Conservation (phyloP, 1,140 invertebrate species). For the Colletes gigas region DNA sequence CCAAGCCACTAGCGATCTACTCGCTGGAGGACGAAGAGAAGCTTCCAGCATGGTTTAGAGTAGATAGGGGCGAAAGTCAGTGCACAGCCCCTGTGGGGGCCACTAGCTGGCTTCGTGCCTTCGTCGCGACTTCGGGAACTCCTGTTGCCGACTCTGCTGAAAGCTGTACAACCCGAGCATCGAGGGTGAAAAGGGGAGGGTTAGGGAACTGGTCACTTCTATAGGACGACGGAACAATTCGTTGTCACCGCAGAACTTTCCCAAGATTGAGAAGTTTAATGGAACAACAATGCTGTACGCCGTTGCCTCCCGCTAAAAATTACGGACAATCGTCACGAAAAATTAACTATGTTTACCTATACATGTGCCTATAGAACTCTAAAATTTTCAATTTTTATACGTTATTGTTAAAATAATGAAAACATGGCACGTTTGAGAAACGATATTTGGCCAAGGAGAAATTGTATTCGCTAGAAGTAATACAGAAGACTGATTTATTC, state of each 20-base stretch:
- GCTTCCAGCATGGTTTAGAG: constrained; percentile 63
- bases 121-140: constrained; percentile 73
- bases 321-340: no score
- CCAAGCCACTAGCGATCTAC: constrained; percentile 56
- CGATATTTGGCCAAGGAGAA: no score
- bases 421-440: no score
- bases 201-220: constrained; percentile 52
- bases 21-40: constrained; percentile 44
- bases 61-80: constrained; percentile 75
- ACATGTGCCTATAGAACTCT: no score
- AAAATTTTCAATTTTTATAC: no score
- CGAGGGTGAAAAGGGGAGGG: neutral
- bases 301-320: neutral
- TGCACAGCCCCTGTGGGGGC: constrained; percentile 78
- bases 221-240: constrained; percentile 37
- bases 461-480: no score
- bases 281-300: neutral
- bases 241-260: constrained; percentile 50
- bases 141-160: constrained; percentile 74
- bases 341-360: no score
- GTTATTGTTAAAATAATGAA: no score
- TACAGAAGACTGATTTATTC: no score
- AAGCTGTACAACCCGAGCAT: constrained; percentile 65
- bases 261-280: constrained; percentile 14
- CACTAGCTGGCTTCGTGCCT: constrained; percentile 75